Evolutionary conservation across 2,797 vertebrate species (phyloP).

Genomic region (Epinephelus malabaricus): DNA sequence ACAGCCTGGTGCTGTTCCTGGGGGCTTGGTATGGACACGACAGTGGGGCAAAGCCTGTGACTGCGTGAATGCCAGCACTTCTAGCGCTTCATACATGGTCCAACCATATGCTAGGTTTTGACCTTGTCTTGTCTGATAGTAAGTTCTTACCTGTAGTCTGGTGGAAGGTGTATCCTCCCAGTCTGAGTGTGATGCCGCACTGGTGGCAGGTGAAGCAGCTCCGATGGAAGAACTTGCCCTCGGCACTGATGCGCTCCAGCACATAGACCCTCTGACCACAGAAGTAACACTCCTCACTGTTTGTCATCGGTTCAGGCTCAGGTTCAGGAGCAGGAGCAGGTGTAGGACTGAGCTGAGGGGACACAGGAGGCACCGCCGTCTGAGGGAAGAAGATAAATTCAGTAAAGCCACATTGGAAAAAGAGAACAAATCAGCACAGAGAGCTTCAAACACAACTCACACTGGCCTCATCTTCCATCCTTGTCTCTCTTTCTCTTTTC

Average conservation of each 20-base stretch:
- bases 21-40: too few species aligned
- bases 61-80: too few species aligned
- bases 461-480: conserved; percentile 78
- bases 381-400: conserved; percentile 27
- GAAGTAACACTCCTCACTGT: conserved; percentile 91
- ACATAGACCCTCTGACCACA: conserved; percentile 90
- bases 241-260: conserved; percentile 90
- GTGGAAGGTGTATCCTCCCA: conserved; percentile 89
- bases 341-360: conserved; percentile 34
- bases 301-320: conserved; percentile 48
- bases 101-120: too few species aligned
- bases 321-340: conserved; percentile 7
- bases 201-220: conserved; percentile 91
- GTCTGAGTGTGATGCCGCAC: conserved; percentile 90
- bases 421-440: too few species aligned
- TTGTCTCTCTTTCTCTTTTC: conserved; percentile 60
- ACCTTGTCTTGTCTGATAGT: too few species aligned
- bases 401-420: background rate
- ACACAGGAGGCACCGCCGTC: conserved; percentile 39
- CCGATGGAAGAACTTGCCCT: conserved; percentile 94
- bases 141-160: conserved; percentile 84
- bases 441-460: conserved; percentile 62
- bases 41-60: too few species aligned
- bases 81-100: too few species aligned
- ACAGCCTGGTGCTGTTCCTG: too few species aligned